Conservation (phyloP, 2,113 vertebrate species). For the Dryoscopus gambensis region DNA sequence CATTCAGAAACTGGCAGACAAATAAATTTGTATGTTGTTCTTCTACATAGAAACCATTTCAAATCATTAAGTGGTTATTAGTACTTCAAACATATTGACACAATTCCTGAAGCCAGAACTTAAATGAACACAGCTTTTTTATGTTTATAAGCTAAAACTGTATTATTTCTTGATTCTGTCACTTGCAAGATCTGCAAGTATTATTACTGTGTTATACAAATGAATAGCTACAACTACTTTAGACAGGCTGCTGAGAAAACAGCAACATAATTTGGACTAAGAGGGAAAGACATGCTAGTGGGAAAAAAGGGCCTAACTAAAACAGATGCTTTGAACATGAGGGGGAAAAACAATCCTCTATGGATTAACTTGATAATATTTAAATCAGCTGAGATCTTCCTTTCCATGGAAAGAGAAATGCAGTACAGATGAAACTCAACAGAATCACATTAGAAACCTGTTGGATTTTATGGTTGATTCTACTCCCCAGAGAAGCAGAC, state of each 20-base stretch:
- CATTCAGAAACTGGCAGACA: not conserved
- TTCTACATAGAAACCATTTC: not conserved
- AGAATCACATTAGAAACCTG: not conserved
- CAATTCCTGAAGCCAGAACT: not conserved
- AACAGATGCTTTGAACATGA: not conserved
- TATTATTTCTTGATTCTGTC: not conserved
- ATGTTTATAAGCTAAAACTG: slow-evolving; percentile 2
- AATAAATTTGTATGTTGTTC: not conserved
- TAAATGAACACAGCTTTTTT: not conserved
- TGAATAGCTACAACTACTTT: not conserved
- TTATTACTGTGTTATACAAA: slow-evolving; percentile 1
- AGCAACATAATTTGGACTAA: not conserved
- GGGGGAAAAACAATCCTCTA: not conserved
- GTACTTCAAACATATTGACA: not conserved
- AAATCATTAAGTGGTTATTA: not conserved
- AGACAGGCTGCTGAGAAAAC: not conserved
- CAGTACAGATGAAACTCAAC: not conserved
- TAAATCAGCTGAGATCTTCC: not conserved
- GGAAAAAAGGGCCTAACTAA: not conserved
- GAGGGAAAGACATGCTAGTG: not conserved
- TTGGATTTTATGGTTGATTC: not conserved
- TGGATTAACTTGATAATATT: not conserved
- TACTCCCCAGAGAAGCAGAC: not conserved
- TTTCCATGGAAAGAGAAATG: not conserved
- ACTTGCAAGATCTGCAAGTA: not conserved